A percentile compares a stretch with the other conserved stretches of the same genome.
Evolutionary conservation across 1,140 invertebrate species (phyloP).

Genomic region (Carposina sasakii): DNA sequence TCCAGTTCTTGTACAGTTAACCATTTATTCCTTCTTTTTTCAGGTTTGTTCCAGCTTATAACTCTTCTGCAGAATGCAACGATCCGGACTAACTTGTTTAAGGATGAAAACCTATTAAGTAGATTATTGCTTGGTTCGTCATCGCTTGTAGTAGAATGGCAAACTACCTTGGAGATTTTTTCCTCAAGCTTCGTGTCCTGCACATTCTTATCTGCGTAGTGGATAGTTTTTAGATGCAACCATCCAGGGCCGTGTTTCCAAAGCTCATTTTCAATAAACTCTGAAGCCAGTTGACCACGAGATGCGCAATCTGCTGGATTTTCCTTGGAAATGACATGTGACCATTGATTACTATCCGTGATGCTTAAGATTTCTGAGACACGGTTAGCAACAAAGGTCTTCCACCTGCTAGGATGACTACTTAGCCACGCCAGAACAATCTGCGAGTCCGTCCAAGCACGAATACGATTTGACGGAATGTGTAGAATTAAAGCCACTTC

Average conservation of each 20-base stretch:
- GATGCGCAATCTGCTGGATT: slow-evolving; percentile 51
- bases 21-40: background rate
- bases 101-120: slow-evolving; percentile 25
- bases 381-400: slow-evolving; percentile 23
- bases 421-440: slow-evolving; percentile 43
- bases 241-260: background rate
- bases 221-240: background rate
- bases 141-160: background rate
- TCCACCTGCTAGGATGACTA: slow-evolving; percentile 22
- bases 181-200: background rate
- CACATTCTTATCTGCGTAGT: background rate
- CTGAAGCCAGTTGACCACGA: slow-evolving; percentile 31
- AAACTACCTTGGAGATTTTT: background rate
- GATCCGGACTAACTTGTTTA: slow-evolving; percentile 10
- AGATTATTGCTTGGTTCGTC: background rate
- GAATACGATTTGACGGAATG: slow-evolving; percentile 21
- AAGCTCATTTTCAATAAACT: slow-evolving; percentile 11
- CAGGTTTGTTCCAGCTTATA: background rate
- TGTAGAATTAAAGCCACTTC: slow-evolving; percentile 18
- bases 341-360: slow-evolving; percentile 35
- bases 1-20: background rate
- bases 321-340: slow-evolving; percentile 33
- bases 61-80: slow-evolving; percentile 3
- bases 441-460: slow-evolving; percentile 48
- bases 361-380: slow-evolving; percentile 37